Conservation (phyloP, 1,140 invertebrate genomes). For the Caenorhabditis elegans region WBcel235 BX284605.5:8441501-8442000, state of each 20-base stretch:
- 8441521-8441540: slow-evolving; percentile 1
- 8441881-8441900: slow-evolving; percentile 7
- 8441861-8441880: background rate
- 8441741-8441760: background rate
- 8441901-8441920: slow-evolving; percentile 13
- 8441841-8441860: background rate
- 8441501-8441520: slow-evolving; percentile 7
- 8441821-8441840: too few species aligned
- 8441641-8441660: background rate
- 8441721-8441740: background rate
- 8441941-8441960: background rate
- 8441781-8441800: background rate
- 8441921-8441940: background rate
- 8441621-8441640: background rate
- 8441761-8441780: background rate
- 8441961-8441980: slow-evolving; percentile 12
- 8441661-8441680: background rate
- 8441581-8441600: background rate
- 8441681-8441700: background rate
- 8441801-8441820: too few species aligned
- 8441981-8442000: background rate
- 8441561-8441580: background rate
- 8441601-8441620: background rate
- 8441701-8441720: background rate
- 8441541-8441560: background rate